phyloP scores from a whole-genome alignment of 2,888 invertebrate genomes.

The Creontiades dilutus region DNA sequence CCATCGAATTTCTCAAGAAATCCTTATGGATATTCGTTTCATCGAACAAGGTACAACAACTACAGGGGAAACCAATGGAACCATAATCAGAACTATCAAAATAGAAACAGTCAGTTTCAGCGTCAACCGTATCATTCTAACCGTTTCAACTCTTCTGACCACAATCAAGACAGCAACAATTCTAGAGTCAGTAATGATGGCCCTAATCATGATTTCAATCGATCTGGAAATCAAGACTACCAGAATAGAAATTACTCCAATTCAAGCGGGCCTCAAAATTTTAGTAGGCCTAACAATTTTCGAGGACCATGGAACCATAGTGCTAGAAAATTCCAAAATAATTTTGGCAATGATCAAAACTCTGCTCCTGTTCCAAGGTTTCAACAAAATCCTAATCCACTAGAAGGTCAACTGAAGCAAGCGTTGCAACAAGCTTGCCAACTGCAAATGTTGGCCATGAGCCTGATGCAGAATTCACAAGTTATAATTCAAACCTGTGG shows the following conservation, averaged over 20 bases:
- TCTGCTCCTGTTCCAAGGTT: background rate
- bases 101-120: background rate
- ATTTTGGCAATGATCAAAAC: background rate
- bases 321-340: background rate
- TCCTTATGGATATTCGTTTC: constrained; percentile 39
- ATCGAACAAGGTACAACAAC: background rate
- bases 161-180: background rate
- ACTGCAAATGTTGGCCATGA: constrained; percentile 73
- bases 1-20: background rate
- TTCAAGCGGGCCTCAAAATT: background rate
- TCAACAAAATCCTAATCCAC: background rate
- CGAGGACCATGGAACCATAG: background rate
- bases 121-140: background rate
- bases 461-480: constrained; percentile 74
- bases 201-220: background rate
- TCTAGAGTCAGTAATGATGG: background rate
- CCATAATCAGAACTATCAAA: background rate
- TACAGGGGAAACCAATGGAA: background rate
- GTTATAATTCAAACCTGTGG: constrained; percentile 68
- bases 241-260: background rate
- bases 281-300: background rate
- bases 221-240: background rate
- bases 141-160: background rate
- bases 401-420: constrained; percentile 28
- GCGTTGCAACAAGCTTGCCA: constrained; percentile 70